phyloP scores from a whole-genome alignment of 2,888 invertebrate genomes.

The Tiliacea citrago region DNA sequence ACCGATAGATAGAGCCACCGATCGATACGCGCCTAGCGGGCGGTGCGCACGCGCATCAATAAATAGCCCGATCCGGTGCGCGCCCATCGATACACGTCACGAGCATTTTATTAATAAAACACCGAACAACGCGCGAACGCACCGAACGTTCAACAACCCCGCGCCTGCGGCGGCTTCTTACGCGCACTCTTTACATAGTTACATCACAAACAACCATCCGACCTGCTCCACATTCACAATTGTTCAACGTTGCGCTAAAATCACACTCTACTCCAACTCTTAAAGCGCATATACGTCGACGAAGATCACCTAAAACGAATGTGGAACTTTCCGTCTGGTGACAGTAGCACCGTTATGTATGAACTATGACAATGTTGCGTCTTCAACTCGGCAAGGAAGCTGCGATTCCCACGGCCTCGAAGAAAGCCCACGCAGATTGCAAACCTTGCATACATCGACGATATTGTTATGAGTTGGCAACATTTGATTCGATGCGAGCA shows the following conservation, averaged over 20 bases:
- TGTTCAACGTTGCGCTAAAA: slow-evolving; percentile 63
- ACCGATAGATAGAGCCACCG: slow-evolving; percentile 69
- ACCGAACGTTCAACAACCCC: slow-evolving; percentile 87
- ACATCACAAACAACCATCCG: slow-evolving; percentile 76
- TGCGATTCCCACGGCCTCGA: slow-evolving; percentile 85
- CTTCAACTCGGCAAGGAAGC: slow-evolving; percentile 69
- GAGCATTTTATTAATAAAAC: slow-evolving; percentile 89
- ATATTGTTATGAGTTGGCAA: slow-evolving; percentile 68
- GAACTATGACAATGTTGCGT: slow-evolving; percentile 73
- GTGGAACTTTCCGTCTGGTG: slow-evolving; percentile 68
- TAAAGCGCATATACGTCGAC: slow-evolving; percentile 36
- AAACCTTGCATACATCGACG: slow-evolving; percentile 75
- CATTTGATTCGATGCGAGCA: slow-evolving; percentile 51
- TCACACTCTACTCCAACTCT: slow-evolving; percentile 37
- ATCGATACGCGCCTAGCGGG: slow-evolving; percentile 75
- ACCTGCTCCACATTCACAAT: slow-evolving; percentile 72
- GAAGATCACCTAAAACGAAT: slow-evolving; percentile 49
- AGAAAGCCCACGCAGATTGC: slow-evolving; percentile 75
- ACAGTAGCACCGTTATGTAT: slow-evolving; percentile 80
- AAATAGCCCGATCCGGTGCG: slow-evolving; percentile 85
- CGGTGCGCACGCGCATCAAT: slow-evolving; percentile 84
- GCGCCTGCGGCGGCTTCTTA: slow-evolving; percentile 74
- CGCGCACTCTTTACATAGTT: slow-evolving; percentile 76
- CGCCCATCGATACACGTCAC: slow-evolving; percentile 87
- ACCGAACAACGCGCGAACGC: slow-evolving; percentile 81